Percentiles rank a stretch among this genome's conserved stretches.
These are phyloP conservation scores for Coenonympha glycerion DNA, from an alignment of 2,888 invertebrate species.

Conservation along the genomic window DNA sequence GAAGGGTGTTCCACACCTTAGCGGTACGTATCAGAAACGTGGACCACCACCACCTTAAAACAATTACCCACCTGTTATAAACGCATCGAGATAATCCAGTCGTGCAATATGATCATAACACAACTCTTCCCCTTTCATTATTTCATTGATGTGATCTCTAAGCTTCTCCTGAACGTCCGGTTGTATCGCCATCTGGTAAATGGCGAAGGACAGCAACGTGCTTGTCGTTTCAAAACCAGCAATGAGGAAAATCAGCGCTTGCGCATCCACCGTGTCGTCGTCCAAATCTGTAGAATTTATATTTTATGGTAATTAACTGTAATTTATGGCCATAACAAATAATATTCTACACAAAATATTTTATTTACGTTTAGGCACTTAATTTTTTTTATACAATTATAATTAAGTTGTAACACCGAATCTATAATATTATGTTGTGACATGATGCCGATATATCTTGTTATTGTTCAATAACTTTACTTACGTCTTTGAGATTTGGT, in stretches of 20 bases:
- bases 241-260: conserved; percentile 75
- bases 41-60: too few species aligned
- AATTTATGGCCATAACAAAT: too few species aligned
- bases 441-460: too few species aligned
- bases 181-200: conserved; percentile 69
- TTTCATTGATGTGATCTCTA: conserved; percentile 54
- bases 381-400: too few species aligned
- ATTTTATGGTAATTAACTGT: too few species aligned
- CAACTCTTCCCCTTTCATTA: conserved; percentile 54
- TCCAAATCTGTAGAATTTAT: conserved; percentile 67
- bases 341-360: too few species aligned
- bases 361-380: too few species aligned
- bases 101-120: conserved; percentile 54
- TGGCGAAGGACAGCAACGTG: conserved; percentile 72
- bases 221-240: conserved; percentile 79
- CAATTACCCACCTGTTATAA: conserved; percentile 51
- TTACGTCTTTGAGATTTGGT: conserved; percentile 39
- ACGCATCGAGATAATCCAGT: conserved; percentile 57
- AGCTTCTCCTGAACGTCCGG: conserved; percentile 65
- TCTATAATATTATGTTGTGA: too few species aligned
- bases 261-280: conserved; percentile 73
- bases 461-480: too few species aligned
- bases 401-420: too few species aligned
- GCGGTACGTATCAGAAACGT: too few species aligned
- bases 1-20: too few species aligned